Evolutionary conservation across 2,888 invertebrate genomes (phyloP).

Genomic region (Cerceris rybyensis): DNA sequence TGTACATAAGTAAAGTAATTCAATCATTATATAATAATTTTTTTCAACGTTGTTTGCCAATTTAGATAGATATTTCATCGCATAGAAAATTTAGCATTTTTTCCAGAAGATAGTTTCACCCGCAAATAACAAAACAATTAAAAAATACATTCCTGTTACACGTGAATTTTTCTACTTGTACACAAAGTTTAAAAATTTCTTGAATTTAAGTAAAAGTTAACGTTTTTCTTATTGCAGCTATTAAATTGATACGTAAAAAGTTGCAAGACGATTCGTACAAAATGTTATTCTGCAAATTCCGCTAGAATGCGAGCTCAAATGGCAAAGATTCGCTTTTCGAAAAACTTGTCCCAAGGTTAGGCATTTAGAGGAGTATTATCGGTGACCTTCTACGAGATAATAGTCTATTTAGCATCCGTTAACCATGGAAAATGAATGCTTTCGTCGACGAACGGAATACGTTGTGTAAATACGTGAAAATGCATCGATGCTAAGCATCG

Average conservation of each 20-base stretch:
- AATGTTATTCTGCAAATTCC: neutral
- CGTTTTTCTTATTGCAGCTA: neutral
- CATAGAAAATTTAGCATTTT: too few species aligned
- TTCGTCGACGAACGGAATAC: neutral
- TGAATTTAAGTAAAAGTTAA: neutral
- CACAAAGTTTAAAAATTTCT: too few species aligned
- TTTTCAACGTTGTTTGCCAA: too few species aligned
- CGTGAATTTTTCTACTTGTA: too few species aligned
- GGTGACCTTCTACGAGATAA: neutral
- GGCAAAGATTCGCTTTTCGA: neutral
- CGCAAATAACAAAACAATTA: too few species aligned
- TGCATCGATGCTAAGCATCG: neutral
- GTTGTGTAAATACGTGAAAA: neutral
- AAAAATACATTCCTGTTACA: too few species aligned
- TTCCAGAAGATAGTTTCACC: too few species aligned
- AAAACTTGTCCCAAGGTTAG: neutral
- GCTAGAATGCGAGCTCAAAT: neutral
- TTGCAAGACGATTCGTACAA: neutral
- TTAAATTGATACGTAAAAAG: neutral
- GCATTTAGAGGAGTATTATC: neutral
- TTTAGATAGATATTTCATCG: too few species aligned
- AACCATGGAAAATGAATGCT: neutral
- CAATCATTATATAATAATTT: too few species aligned
- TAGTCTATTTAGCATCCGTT: neutral
- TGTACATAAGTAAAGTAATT: too few species aligned